Evolutionary conservation across 2,797 vertebrate species (phyloP), one percentile per base, ranked within the genome.

Genomic region (Meriones psammophilus): DNA sequence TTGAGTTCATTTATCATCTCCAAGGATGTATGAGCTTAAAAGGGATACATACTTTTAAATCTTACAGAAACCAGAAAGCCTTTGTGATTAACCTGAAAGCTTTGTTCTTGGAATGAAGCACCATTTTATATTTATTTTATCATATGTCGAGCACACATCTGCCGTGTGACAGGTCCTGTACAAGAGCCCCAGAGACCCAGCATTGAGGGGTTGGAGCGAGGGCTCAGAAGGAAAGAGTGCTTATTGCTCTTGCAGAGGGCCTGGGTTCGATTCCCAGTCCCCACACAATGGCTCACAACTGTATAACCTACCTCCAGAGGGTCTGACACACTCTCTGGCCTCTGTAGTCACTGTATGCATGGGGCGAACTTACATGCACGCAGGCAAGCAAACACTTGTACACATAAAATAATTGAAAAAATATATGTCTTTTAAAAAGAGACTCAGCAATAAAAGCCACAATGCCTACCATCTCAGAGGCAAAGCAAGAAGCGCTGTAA

Each of bases 11-110:
- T 86, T 96, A 36, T 89, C 28, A 92, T 73, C 24, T 81, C 85
- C 68, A 79, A 79, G 33, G 39, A 54, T 46, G 17, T 30, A 18
- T 26, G 42, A 64, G 60, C 28, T 46, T n/a, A 33, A 42, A 66
- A 14, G 22, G 17, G 14, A 66, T 15, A 3, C 26, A 54, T 76
- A 94, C 78, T 96, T 92, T 39, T 39, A 97, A 94, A 92, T 89
- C 26, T 58, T 93, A 33, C 74, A 74, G 88, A 69, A 79, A 80
- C 92, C 60, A 54, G 22, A 50, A 62, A 42, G 60, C 30, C 46
- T 83, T 91, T 89, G n/a, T 50, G 54, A 42, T 77, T 84, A 83
- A 78, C 77, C 66, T 33, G 60, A 92, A 85, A 78, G 68, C 18
- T 46, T 64, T 62, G 60, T 54, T 87, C 93, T 94, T 87, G 86